Conservation (phyloP, 2,888 invertebrate genomes). For the Drosophila fungiperda region DNA sequence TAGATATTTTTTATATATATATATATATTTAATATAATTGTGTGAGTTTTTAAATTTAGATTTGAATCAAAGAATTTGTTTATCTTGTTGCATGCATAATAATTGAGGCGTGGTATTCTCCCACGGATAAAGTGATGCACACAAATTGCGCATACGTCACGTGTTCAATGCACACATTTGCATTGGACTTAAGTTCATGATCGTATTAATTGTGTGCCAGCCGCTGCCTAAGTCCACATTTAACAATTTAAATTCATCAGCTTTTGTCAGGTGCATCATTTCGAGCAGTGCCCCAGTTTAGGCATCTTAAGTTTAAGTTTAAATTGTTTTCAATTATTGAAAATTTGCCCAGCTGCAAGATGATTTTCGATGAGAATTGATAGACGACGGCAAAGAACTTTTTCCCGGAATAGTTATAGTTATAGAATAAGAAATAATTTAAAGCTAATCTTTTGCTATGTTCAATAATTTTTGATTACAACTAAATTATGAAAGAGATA, state of each 20-base stretch:
- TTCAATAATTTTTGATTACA: background rate
- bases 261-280: conserved; percentile 54
- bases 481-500: too few relatives aligned
- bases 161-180: conserved; percentile 17
- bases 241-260: conserved; percentile 37
- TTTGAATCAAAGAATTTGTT: background rate
- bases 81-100: background rate
- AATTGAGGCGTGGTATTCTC: background rate
- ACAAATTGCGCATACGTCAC: conserved; percentile 49
- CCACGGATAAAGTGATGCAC: background rate
- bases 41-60: too few relatives aligned
- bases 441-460: background rate
- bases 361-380: background rate
- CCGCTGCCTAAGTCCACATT: conserved; percentile 22
- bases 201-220: conserved; percentile 62
- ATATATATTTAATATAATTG: too few relatives aligned
- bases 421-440: background rate
- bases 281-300: conserved; percentile 33
- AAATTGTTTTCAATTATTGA: conserved; percentile 39
- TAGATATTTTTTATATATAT: too few relatives aligned
- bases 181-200: conserved; percentile 69
- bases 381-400: background rate
- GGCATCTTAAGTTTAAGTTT: conserved; percentile 1
- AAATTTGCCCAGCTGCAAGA: conserved; percentile 24
- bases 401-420: background rate